Percentiles rank a stretch among this genome's conserved stretches.
These are phyloP conservation scores for Euspilapteryx auroguttella DNA, from an alignment of 2,888 invertebrate species.

Conservation along the genomic window DNA sequence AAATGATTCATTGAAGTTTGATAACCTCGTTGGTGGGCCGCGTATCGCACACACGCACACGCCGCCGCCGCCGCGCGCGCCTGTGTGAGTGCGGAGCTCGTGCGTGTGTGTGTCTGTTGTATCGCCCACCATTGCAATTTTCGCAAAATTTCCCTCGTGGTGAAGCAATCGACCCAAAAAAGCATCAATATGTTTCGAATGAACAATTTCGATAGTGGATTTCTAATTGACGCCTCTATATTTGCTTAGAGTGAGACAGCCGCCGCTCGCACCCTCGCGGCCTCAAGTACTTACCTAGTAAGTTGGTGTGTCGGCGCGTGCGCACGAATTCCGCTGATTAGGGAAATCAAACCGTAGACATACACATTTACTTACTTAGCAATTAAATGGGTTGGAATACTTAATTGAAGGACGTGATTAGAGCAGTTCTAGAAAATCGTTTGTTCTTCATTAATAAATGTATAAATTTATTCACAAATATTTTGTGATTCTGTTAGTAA, in stretches of 20 bases:
- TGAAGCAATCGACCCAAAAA: no score
- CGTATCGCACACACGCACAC: slow-evolving; percentile 10
- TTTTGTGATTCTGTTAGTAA: no score
- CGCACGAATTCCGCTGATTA: slow-evolving; percentile 25
- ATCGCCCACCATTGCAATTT: not conserved
- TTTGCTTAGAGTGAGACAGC: no score
- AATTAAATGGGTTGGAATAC: slow-evolving; percentile 2
- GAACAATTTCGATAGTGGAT: no score
- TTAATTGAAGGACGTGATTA: no score
- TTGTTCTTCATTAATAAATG: no score
- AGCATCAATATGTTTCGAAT: no score
- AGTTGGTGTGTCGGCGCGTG: slow-evolving; percentile 17
- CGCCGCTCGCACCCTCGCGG: slow-evolving; percentile 40
- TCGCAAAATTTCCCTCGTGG: no score
- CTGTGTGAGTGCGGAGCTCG: no score
- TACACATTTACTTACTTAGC: not conserved
- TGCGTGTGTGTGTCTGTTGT: not conserved
- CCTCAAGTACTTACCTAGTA: slow-evolving; percentile 31
- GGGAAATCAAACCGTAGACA: slow-evolving; percentile 24
- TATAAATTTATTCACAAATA: no score
- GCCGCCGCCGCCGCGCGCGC: not conserved
- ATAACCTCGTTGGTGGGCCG: slow-evolving; percentile 38
- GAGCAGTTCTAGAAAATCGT: no score
- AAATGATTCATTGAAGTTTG: slow-evolving; percentile 38
- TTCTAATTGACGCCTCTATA: no score